Base-by-base conservation (phyloP, 2,888 invertebrate species). In the Coelogynopora nodosa region DNA sequence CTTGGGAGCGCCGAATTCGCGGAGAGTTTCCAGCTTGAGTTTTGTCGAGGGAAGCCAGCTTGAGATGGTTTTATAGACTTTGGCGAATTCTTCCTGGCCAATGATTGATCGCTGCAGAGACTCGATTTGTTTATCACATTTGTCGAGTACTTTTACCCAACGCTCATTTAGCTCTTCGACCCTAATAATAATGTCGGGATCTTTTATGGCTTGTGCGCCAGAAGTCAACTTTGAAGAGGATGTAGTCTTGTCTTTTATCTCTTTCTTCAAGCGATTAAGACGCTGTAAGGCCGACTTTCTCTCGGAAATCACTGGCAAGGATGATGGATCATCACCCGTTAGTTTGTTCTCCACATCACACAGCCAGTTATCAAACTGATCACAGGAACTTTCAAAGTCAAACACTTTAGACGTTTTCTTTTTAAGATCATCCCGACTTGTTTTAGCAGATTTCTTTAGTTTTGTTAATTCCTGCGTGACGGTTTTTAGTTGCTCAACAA, bases 31-130 rank as follows among this genome's bases (percentile, higher is more conserved):
- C 13, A 82, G 82, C 23, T 82, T 82, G 1, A 1, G 10, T 18
- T 29, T 82, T 2, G 29, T 28, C 28, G 29, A 26, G 5, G 13
- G 30, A 30, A 27, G 31, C 82, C 82, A 82, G 30, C 28, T 30
- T 29, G 18, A 5, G 2, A 31, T 5, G 1, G 10, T 29, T 29
- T 82, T 31, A 2, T 31, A 1, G 2, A 30, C 82, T 31, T 31
- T 31, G 1, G 13, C 27, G 82, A 31, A 82, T 5, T 82, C 82
- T 2, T 82, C 82, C 82, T 82, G 82, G 2, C 82, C 82, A 31
- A 30, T 26, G 27, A 82, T 31, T 5, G 30, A 31, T 27, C 31
- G 23, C 29, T 82, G 5, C 2, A 82, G 29, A 18, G n/a, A 31
- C 1, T 29, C 82, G 23, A 28, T 82, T 29, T 82, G 30, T 5